These are phyloP conservation scores for Bombus cullumanus DNA, from an alignment of 1,140 invertebrate genomes.

Conservation along the genomic window DNA sequence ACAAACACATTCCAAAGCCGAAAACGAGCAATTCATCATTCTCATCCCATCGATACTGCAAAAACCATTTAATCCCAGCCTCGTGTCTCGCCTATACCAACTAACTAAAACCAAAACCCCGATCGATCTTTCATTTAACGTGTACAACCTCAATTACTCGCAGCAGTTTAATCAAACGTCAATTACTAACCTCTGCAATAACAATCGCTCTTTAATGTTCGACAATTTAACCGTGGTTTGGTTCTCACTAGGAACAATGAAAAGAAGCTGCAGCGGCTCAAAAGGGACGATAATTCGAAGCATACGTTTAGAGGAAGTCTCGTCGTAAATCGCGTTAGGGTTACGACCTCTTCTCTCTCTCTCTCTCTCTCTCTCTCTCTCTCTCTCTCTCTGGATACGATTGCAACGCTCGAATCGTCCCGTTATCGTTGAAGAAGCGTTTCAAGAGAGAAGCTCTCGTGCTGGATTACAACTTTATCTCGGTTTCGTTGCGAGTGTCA, in stretches of 20 bases:
- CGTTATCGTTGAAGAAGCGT: conserved; percentile 21
- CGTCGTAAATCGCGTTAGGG: conserved; percentile 2
- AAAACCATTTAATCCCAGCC: conserved; percentile 2
- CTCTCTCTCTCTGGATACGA: neutral
- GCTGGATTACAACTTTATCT: conserved; percentile 22
- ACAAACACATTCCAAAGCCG: neutral
- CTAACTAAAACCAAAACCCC: conserved; percentile 5
- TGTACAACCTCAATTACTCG: conserved; percentile 7
- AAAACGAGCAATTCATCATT: neutral
- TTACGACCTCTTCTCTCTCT: neutral
- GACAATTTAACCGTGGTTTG: neutral
- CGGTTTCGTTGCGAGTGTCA: conserved; percentile 1
- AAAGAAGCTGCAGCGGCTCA: neutral
- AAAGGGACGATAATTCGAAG: neutral
- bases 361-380: too few species aligned
- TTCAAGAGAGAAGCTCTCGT: neutral
- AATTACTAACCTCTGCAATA: conserved; percentile 17
- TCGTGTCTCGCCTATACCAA: neutral
- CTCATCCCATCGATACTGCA: neutral
- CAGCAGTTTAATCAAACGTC: conserved; percentile 6
- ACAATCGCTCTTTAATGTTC: conserved; percentile 7
- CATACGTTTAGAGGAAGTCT: neutral
- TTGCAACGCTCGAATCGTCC: conserved; percentile 9
- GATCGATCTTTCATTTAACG: conserved; percentile 23
- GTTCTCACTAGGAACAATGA: neutral